Evolutionary conservation across 2,888 invertebrate genomes (phyloP), one percentile per base, ranked within the genome.

Genomic region (Biston betularia): DNA sequence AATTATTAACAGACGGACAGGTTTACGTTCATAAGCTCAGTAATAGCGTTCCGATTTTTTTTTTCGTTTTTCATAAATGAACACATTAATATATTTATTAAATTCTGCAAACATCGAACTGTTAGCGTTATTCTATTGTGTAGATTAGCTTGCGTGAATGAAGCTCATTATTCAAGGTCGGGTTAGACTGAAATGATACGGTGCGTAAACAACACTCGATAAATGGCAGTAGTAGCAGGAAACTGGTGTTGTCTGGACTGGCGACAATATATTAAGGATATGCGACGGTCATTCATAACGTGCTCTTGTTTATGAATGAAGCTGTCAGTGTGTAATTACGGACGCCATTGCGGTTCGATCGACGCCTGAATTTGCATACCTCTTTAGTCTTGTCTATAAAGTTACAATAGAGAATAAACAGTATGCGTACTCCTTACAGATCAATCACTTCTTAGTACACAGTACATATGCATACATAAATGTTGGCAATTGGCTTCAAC

Each of bases 261-360:
- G 68, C 68, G 72, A 86, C 84, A 85, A 88, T 89, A 88, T 57
- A 89, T 89, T 88, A 90, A 89, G 85, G 82, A 81, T 86, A 85
- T 80, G 77, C 80, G 81, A 81, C 82, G 79, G 85, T 85, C 92
- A 93, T 93, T 92, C 92, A 93, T 89, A 89, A 91, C 84, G 83
- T 80, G 84, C 84, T 87, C 84, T 88, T 87, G 87, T 89, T 93
- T 92, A 91, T 93, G 93, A 93, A 93, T 93, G 93, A 89, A 90
- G 85, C 85, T 79, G 80, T 80, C 83, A 86, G 82, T 84, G 84
- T 85, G 83, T 88, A 89, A 92, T 90, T 91, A 89, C 85, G 81
- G 86, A 82, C 88, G 86, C 87, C 84, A 85, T 85, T 84, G 85
- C 85, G 77, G 81, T 84, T 82, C 87, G 45, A 76, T 81, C 83